phyloP scores from a whole-genome alignment of 2,888 invertebrate genomes.

The Mythimna pallens region DNA sequence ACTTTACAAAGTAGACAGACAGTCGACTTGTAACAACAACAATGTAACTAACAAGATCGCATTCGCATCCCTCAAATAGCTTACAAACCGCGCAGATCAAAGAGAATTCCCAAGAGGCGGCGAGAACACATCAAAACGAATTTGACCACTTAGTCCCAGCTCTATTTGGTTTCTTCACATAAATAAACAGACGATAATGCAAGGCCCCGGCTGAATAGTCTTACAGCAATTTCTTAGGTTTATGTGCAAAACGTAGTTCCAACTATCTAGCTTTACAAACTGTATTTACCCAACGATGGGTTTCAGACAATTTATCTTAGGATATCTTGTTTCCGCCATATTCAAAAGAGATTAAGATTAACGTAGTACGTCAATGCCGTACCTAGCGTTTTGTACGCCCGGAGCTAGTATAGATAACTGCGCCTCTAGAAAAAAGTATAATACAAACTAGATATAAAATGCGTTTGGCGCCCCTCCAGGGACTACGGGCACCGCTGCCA shows the following conservation, averaged over 20 bases:
- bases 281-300: background rate
- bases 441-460: no score
- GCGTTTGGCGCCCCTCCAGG: background rate
- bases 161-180: slow-evolving; percentile 32
- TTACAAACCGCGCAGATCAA: slow-evolving; percentile 47
- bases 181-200: slow-evolving; percentile 53
- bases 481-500: background rate
- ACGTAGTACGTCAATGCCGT: background rate
- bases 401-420: no score
- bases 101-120: slow-evolving; percentile 33
- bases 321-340: background rate
- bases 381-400: no score
- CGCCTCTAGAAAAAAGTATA: no score
- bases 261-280: slow-evolving; percentile 6
- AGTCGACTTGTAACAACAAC: slow-evolving; percentile 7
- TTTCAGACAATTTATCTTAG: background rate
- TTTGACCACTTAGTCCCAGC: slow-evolving; percentile 49
- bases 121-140: slow-evolving; percentile 46
- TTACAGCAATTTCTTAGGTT: slow-evolving; percentile 17
- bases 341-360: background rate
- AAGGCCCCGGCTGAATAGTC: slow-evolving; percentile 7
- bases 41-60: slow-evolving; percentile 34
- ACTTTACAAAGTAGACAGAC: background rate
- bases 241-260: background rate
- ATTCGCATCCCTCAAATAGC: slow-evolving; percentile 46